phyloP scores from a whole-genome alignment of 2,113 vertebrate genomes.

The Burhinus bistriatus region DNA sequence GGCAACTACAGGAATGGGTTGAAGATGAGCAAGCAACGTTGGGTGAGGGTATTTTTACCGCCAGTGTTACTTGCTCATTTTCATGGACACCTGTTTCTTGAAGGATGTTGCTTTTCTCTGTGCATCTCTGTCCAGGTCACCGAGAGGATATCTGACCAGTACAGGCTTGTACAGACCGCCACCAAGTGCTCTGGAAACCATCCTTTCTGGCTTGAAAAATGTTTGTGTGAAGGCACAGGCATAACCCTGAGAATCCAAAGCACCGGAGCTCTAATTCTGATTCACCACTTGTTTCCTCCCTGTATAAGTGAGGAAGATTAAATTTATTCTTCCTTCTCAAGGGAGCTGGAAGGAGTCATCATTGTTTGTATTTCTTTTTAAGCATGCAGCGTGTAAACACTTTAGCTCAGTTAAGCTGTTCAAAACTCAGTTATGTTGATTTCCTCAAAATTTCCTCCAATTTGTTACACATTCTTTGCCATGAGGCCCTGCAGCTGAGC shows the following conservation, averaged over 20 bases:
- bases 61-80: not conserved
- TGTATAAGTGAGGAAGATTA: not conserved
- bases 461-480: not conserved
- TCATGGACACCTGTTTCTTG: not conserved
- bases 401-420: not conserved
- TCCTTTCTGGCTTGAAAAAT: not conserved
- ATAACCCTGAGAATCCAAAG: not conserved
- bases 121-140: not conserved
- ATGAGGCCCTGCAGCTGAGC: not conserved
- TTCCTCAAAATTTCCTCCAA: not conserved
- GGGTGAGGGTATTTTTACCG: not conserved
- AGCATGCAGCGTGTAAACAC: not conserved
- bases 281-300: not conserved
- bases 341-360: not conserved
- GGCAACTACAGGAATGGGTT: not conserved
- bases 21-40: not conserved
- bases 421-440: not conserved
- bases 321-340: not conserved
- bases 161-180: not conserved
- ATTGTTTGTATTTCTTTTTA: not conserved
- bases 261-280: not conserved
- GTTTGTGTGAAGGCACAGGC: accelerated
- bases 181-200: not conserved
- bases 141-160: not conserved
- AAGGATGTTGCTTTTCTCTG: not conserved